Evolutionary conservation across 2,113 vertebrate species (phyloP), one percentile per base, ranked within the genome.

Genomic region (Cryptoleucopteryx plumbea): DNA sequence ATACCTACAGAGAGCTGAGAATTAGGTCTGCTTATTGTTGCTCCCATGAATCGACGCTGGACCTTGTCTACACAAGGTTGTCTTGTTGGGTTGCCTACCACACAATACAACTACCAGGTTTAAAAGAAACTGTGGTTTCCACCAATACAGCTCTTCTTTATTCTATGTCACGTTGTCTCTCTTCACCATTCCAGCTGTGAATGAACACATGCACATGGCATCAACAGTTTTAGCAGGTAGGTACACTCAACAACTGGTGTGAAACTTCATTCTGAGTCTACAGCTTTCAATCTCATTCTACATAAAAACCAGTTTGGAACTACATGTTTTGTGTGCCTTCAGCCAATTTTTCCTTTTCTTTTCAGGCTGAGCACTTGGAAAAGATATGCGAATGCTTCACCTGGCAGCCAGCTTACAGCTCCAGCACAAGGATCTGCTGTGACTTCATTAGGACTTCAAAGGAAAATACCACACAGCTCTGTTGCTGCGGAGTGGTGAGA

Each of bases 371-470:
- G 40, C 53, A 61, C 22, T 25, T 43, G 34, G 47, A 59, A 94
- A 84, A 95, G 32, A 21, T 82, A 82, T 16, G 16, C 0, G 5
- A 87, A 82, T 50, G 22, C 62, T 91, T 94, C 73, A 88, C 78
- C 84, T 94, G 87, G 87, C 36, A 93, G 73, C 53, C 90, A 96
- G 65, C 73, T 93, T 93, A 48, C 71, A 87, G 36, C 25, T 66
- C 13, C 40, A 73, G 53, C 62, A 38, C 27, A 42, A 72, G 48
- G 43, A 88, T 87, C 36, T 53, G 52, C 82, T 95, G 48, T 8
- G 27, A 79, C 40, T 94, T 87, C 77, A 42, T 79, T 48, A 73
- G 48, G 62, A 87, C 78, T 96, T 95, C 90, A 94, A 93, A 96
- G 56, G 31, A 82, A 82, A 91, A 62, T 38, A 23, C 26, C 38